Base-by-base conservation (phyloP, 2,797 vertebrate genomes). In the Protosalanx chinensis region DNA sequence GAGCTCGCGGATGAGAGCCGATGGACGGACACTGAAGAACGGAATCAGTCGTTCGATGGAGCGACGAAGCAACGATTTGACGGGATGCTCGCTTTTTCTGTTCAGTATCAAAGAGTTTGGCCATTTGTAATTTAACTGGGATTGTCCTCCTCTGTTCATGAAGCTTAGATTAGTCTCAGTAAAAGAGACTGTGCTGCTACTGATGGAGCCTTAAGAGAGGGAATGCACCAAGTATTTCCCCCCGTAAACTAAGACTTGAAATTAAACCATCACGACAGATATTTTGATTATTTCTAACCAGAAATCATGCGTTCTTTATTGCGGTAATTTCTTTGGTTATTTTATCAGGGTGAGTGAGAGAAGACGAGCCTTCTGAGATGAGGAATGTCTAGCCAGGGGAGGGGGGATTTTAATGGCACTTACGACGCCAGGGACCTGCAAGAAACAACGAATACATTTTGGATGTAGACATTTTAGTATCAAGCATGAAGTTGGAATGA, bases 401-500 rank as follows among this genome's bases (percentile, higher is more conserved):
- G 61, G 59, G 64, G n/a, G 67, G 71, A 67, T 74, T 76, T 74
- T 72, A 66, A 78, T 78, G 70, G 74, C 46, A 66, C 65, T 66
- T 72, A 58, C 58, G 61, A 76, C 53, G 70, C 73, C 33, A 63
- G 67, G 73, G 32, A 63, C 59, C 61, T 74, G 67, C 62, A 71
- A 75, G 84, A 82, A 66, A 82, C 82, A 85, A 82, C 83, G 76
- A 72, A 66, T 41, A 76, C 78, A 73, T 79, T 63, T 15, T 64
- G 79, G 81, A 82, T 83, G 68, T 53, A 23, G 18, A 33, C 5
- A 59, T 71, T 71, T 68, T 41, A 71, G 12, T 46, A 13, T 37
- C 68, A 69, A 72, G 30, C 37, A 69, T 61, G 62, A 65, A 27
- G 64, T 56, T 35, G 68, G 71, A 73, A 57, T 76, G 74, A 72